A percentile compares a stretch with the other conserved stretches of the same genome.
phyloP scores from a whole-genome alignment of 64 coral and sea anemone genomes.

The Montipora foliosa region DNA sequence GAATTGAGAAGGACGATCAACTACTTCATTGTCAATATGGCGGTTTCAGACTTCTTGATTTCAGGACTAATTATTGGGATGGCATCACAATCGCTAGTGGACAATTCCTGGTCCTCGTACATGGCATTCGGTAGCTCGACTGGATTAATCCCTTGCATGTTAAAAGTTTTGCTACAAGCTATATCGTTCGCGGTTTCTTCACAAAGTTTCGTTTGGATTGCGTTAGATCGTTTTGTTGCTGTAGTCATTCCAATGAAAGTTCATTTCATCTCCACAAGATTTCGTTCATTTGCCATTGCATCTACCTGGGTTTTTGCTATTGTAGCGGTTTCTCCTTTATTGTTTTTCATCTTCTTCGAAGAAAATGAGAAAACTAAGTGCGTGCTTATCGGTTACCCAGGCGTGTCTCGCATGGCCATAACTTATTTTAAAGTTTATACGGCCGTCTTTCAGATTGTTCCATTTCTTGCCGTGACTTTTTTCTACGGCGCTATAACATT shows the following conservation, averaged over 20 bases:
- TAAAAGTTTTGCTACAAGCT: not conserved
- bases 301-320: constrained; percentile 1
- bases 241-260: not conserved
- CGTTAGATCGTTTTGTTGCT: not conserved
- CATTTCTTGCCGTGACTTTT: not conserved
- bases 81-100: too few relatives aligned
- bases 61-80: not conserved
- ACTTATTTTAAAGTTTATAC: not conserved
- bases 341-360: not conserved
- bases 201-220: constrained; percentile 8
- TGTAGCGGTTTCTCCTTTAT: not conserved
- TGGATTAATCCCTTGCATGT: not conserved
- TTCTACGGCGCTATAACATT: not conserved
- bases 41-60: constrained; percentile 6
- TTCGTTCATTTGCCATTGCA: not conserved
- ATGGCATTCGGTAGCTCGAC: not conserved
- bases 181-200: not conserved
- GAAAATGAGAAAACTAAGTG: not conserved
- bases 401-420: not conserved
- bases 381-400: not conserved
- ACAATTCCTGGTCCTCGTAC: too few relatives aligned
- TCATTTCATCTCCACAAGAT: not conserved
- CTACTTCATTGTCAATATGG: constrained; percentile 28
- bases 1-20: not conserved
- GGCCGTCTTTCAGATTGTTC: not conserved